These are phyloP conservation scores for Pocillopora verrucosa DNA, from an alignment of 64 coral and sea anemone genomes.

Conservation along the genomic window DNA sequence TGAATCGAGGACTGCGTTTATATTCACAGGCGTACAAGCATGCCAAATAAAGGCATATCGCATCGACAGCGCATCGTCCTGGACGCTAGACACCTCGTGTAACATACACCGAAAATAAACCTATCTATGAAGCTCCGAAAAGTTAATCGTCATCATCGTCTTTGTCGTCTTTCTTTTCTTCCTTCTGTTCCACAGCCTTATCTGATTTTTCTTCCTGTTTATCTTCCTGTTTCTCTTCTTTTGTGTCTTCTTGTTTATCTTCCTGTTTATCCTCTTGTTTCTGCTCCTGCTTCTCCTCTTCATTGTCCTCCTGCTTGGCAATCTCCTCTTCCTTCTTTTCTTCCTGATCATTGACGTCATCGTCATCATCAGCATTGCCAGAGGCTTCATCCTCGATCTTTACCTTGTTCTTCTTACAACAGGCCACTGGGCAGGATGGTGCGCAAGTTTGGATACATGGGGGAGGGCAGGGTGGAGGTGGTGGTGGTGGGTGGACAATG, in stretches of 20 bases:
- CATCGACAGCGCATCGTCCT: conserved; percentile 15
- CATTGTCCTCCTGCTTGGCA: conserved; percentile 34
- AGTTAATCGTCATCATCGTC: conserved; percentile 35
- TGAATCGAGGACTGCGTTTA: not conserved
- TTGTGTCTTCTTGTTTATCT: conserved; percentile 29
- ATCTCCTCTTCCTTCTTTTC: conserved; percentile 27
- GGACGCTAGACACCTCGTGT: conserved; percentile 29
- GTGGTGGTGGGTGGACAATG: conserved; percentile 82
- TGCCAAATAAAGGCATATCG: conserved; percentile 3
- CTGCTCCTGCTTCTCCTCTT: conserved; percentile 22
- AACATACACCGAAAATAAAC: conserved; percentile 48
- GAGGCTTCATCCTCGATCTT: conserved; percentile 44
- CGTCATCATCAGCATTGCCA: conserved; percentile 10
- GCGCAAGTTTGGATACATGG: conserved; percentile 16
- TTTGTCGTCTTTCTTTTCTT: conserved; percentile 2
- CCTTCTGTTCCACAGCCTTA: not conserved
- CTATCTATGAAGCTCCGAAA: conserved; percentile 31
- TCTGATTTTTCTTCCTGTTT: conserved; percentile 8
- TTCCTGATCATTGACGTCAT: conserved; percentile 22
- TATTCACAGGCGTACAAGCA: conserved; percentile 17
- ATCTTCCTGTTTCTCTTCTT: conserved; percentile 25
- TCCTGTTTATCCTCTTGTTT: conserved; percentile 30
- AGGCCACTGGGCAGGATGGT: conserved; percentile 65
- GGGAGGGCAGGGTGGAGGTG: conserved; percentile 51
- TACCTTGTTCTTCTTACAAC: conserved; percentile 97